These are phyloP conservation scores for Leptestheria dahalacensis DNA, from an alignment of 1,140 invertebrate species.

Conservation along the genomic window DNA sequence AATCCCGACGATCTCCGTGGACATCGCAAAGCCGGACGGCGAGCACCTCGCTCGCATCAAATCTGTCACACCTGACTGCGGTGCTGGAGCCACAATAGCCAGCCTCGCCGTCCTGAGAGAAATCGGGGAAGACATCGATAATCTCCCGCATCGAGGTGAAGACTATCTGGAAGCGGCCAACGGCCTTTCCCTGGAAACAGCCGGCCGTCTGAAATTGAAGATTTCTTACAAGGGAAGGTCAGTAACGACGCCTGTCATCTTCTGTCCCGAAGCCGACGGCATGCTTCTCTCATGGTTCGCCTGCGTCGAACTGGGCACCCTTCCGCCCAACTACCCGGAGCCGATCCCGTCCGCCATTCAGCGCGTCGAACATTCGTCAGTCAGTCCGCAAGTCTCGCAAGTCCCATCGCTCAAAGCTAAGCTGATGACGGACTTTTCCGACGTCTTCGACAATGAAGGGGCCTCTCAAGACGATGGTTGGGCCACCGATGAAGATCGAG, in stretches of 20 bases:
- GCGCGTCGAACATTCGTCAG: constrained; percentile 20
- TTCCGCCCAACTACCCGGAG: neutral
- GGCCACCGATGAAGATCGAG: neutral
- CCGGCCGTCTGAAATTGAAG: neutral
- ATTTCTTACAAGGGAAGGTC: neutral
- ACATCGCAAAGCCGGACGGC: neutral
- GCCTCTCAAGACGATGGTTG: neutral
- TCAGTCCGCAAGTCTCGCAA: neutral
- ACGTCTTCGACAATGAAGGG: neutral
- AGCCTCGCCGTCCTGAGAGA: neutral
- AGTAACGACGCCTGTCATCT: neutral
- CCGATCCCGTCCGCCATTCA: neutral
- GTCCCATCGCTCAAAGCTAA: constrained; percentile 20
- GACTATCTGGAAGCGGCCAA: neutral
- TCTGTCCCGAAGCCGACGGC: neutral
- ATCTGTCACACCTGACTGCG: neutral
- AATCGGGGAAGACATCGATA: neutral
- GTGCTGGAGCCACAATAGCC: constrained; percentile 1
- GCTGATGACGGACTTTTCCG: neutral
- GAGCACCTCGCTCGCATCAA: neutral
- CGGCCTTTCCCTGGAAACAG: neutral
- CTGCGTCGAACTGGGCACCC: neutral
- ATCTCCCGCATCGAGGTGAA: neutral
- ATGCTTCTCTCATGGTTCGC: constrained; percentile 3
- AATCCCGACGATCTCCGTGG: neutral